Conservation (phyloP, 2,888 invertebrate genomes). For the Ennomos fuscantarius region DNA sequence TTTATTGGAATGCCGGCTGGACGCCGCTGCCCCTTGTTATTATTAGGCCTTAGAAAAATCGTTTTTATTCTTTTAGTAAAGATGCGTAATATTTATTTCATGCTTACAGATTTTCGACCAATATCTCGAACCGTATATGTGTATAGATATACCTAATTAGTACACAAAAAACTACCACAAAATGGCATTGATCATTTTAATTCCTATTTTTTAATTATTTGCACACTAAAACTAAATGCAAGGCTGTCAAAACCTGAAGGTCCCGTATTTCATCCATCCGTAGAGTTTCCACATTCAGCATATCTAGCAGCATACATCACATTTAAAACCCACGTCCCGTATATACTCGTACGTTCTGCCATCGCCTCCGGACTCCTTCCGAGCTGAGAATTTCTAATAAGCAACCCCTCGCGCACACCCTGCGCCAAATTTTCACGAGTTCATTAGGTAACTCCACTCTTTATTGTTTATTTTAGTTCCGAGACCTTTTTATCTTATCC, state of each 20-base stretch:
- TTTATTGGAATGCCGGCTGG: conserved; percentile 74
- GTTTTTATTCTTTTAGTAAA: conserved; percentile 83
- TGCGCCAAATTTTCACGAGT: conserved; percentile 70
- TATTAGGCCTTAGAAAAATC: conserved; percentile 83
- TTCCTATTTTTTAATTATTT: neutral
- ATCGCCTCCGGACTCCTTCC: conserved; percentile 58
- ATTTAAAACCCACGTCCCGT: conserved; percentile 54
- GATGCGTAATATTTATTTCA: conserved; percentile 82
- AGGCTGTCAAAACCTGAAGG: neutral
- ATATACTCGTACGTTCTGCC: conserved; percentile 42
- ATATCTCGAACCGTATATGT: neutral
- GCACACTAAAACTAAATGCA: neutral
- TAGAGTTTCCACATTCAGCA: conserved; percentile 29
- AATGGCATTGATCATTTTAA: neutral
- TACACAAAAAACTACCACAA: neutral
- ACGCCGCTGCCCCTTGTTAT: conserved; percentile 81
- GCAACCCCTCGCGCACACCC: conserved; percentile 65
- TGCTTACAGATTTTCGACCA: conserved; percentile 55
- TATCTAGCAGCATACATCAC: conserved; percentile 38
- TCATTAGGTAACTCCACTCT: conserved; percentile 72
- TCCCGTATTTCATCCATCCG: conserved; percentile 28
- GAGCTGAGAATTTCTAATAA: conserved; percentile 72
- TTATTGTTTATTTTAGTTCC: conserved; percentile 71
- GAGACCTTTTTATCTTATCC: conserved; percentile 60
- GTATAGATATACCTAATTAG: too few species aligned